Percentiles rank a stretch among this genome's conserved stretches.
These are phyloP conservation scores for Stenchaetothrips biformis DNA, from an alignment of 2,888 invertebrate species.

Conservation along the genomic window DNA sequence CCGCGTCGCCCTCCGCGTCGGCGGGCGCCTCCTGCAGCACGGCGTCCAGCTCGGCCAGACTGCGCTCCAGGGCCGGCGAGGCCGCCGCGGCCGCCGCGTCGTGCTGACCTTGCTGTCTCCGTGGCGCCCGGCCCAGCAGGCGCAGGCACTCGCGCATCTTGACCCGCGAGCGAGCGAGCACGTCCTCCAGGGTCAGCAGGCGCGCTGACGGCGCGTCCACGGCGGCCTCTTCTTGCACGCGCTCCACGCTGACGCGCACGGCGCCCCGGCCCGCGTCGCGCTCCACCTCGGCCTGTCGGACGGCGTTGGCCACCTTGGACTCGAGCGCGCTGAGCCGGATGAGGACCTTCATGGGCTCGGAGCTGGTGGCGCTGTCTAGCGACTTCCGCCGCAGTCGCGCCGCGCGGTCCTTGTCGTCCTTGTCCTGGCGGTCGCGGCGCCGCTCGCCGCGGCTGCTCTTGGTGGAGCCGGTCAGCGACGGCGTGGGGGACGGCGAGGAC, in stretches of 20 bases:
- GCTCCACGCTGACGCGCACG: conserved; percentile 34
- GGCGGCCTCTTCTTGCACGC: conserved; percentile 26
- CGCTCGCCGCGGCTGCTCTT: background rate
- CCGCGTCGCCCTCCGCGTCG: background rate
- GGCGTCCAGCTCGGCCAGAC: conserved; percentile 18
- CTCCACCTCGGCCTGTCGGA: conserved; percentile 44
- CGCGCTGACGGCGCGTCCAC: conserved; percentile 41
- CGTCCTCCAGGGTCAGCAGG: conserved; percentile 57
- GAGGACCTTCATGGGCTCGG: conserved; percentile 74
- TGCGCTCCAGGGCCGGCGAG: conserved; percentile 26
- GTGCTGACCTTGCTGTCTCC: background rate
- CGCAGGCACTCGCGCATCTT: conserved; percentile 64
- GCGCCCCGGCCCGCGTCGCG: conserved; percentile 14
- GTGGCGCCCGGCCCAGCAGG: conserved; percentile 47
- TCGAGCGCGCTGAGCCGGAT: conserved; percentile 71
- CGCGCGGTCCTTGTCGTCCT: conserved; percentile 39
- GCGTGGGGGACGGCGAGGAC: conserved; percentile 39
- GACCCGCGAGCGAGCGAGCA: conserved; percentile 59
- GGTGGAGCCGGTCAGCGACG: conserved; percentile 25
- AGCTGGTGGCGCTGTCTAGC: conserved; percentile 69
- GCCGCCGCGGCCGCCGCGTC: background rate
- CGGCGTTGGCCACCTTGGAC: conserved; percentile 65
- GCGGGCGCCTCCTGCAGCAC: conserved; percentile 2
- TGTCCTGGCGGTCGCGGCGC: conserved; percentile 39
- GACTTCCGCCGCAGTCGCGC: conserved; percentile 63